A percentile compares a stretch with the other conserved stretches of the same genome.
Evolutionary conservation across 2,113 vertebrate genomes (phyloP).

Genomic region (Haemorhous mexicanus): DNA sequence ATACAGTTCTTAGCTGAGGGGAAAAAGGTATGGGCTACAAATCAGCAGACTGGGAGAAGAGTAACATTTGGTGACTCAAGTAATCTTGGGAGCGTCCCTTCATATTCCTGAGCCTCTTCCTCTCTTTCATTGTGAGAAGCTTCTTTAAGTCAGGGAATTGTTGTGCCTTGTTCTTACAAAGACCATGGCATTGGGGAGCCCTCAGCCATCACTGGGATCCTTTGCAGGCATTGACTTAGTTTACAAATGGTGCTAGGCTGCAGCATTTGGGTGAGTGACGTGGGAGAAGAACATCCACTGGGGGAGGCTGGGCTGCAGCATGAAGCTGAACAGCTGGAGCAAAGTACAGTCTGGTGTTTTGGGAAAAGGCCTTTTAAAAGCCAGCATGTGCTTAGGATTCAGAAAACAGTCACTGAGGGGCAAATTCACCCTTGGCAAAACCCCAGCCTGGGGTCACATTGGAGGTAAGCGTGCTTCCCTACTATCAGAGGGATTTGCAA

Average conservation of each 20-base stretch:
- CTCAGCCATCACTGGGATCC: not conserved
- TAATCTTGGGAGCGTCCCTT: not conserved
- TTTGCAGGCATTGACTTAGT: not conserved
- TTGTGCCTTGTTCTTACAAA: not conserved
- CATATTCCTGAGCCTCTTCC: not conserved
- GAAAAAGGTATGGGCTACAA: not conserved
- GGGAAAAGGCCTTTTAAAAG: slow-evolving; percentile 12
- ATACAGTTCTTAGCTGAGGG: not conserved
- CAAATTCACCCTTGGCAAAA: slow-evolving; percentile 32
- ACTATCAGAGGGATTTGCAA: slow-evolving; percentile 46
- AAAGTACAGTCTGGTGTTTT: not conserved
- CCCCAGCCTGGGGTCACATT: not conserved
- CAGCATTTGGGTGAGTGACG: not conserved
- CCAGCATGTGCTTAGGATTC: not conserved
- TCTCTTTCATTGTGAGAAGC: not conserved
- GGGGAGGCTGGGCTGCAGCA: not conserved
- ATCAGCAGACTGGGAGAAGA: not conserved
- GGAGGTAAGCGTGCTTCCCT: slow-evolving; percentile 39
- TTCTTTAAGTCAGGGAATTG: not conserved
- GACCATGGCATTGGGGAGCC: not conserved
- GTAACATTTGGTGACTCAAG: not conserved
- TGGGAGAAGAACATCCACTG: not conserved
- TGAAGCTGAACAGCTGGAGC: slow-evolving; percentile 18
- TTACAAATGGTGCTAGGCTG: not conserved
- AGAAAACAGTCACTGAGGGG: slow-evolving; percentile 12